Percentiles rank a stretch among this genome's conserved stretches.
Evolutionary conservation across 2,797 vertebrate genomes (phyloP).

Genomic region (Molossus alvarezi): DNA sequence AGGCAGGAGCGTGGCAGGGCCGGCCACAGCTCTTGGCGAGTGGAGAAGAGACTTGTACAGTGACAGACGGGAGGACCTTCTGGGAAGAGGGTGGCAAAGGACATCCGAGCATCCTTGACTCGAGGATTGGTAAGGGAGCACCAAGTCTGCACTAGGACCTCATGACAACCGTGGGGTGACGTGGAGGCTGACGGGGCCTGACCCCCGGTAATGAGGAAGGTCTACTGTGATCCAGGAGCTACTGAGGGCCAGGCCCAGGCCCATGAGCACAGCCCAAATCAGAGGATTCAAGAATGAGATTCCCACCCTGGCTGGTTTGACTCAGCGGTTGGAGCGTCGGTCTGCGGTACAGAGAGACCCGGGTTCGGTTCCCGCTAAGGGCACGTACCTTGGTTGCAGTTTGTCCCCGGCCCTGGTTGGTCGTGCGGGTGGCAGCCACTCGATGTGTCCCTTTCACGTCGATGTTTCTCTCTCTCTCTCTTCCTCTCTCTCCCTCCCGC

Average conservation of each 20-base stretch:
- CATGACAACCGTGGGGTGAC: background rate
- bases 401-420: too few relatives aligned
- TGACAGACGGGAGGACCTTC: background rate
- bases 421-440: too few relatives aligned
- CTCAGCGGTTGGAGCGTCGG: too few relatives aligned
- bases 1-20: background rate
- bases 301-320: too few relatives aligned
- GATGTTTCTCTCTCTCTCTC: too few relatives aligned
- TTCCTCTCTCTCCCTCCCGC: too few relatives aligned
- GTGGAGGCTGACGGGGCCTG: rapidly evolving
- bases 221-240: background rate
- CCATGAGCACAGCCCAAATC: background rate
- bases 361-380: too few relatives aligned
- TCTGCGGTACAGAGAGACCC: too few relatives aligned
- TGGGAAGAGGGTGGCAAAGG: background rate
- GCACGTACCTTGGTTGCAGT: too few relatives aligned
- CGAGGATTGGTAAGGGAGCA: background rate
- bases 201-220: background rate
- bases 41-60: background rate
- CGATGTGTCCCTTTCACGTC: too few relatives aligned
- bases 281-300: background rate
- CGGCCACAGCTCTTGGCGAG: background rate
- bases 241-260: background rate
- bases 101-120: background rate
- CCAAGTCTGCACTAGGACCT: background rate